Evolutionary conservation across 1,140 invertebrate species (phyloP).

Genomic region (Diploscapter pachys): DNA sequence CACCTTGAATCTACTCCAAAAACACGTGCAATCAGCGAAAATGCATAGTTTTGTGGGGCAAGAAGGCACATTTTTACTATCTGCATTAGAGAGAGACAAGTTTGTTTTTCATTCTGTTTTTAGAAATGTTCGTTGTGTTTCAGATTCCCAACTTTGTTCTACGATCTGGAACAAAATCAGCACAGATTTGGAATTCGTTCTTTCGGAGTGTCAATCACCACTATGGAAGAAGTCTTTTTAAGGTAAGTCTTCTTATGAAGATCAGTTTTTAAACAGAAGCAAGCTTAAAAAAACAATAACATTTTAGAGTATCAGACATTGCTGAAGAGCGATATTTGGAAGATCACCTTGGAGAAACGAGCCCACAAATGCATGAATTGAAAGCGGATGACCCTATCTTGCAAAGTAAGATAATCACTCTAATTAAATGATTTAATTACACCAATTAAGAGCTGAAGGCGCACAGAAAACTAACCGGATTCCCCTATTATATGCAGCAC

Average conservation of each 20-base stretch:
- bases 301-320: slow-evolving; percentile 30
- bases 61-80: slow-evolving; percentile 41
- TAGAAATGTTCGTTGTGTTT: neutral
- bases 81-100: slow-evolving; percentile 29
- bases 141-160: slow-evolving; percentile 64
- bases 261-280: slow-evolving; percentile 12
- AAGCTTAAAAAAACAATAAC: slow-evolving; percentile 9
- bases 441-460: slow-evolving; percentile 27
- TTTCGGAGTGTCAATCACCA: slow-evolving; percentile 76
- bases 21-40: slow-evolving; percentile 60
- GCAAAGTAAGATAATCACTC: slow-evolving; percentile 21
- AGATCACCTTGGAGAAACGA: slow-evolving; percentile 29
- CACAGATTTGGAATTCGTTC: slow-evolving; percentile 69
- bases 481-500: slow-evolving; percentile 26
- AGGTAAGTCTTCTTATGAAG: slow-evolving; percentile 63
- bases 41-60: slow-evolving; percentile 40
- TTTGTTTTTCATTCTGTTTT: neutral
- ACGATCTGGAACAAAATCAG: slow-evolving; percentile 67
- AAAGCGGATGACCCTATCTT: slow-evolving; percentile 27
- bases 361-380: slow-evolving; percentile 1
- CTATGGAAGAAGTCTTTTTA: slow-evolving; percentile 81
- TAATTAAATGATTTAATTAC: neutral
- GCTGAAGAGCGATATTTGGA: slow-evolving; percentile 30
- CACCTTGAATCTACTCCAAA: slow-evolving; percentile 6
- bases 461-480: slow-evolving; percentile 22